These are phyloP conservation scores for Hoplias malabaricus DNA, from an alignment of 2,113 vertebrate genomes.

Conservation along the genomic window DNA sequence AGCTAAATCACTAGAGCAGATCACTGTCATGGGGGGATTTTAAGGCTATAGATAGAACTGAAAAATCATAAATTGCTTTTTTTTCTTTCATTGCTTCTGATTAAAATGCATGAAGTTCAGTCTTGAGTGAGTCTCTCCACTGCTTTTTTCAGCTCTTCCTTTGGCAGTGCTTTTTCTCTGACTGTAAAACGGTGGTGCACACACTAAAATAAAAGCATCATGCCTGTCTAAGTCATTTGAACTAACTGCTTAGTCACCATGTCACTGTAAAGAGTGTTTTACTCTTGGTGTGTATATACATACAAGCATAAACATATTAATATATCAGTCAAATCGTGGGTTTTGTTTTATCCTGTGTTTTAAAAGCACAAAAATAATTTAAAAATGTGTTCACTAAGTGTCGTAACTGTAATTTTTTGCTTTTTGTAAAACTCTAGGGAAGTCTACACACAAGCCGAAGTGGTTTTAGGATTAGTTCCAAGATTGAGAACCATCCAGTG, in stretches of 20 bases:
- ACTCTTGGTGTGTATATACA: conserved; percentile 72
- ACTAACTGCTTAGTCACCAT: conserved; percentile 86
- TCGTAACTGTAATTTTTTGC: conserved; percentile 86
- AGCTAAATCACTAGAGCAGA: conserved; percentile 55
- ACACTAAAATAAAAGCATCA: conserved; percentile 52
- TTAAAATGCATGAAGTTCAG: conserved; percentile 96
- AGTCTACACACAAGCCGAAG: conserved; percentile 75
- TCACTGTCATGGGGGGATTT: conserved; percentile 55
- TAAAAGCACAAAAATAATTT: conserved; percentile 85
- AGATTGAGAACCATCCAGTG: conserved; percentile 62
- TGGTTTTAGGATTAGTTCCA: conserved; percentile 82
- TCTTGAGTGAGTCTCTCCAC: conserved; percentile 81
- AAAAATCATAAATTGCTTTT: conserved; percentile 78
- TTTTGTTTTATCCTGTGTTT: conserved; percentile 80
- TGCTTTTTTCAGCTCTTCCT: conserved; percentile 77
- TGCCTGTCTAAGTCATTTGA: conserved; percentile 76
- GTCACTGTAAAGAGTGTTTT: conserved; percentile 83
- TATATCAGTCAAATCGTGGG: conserved; percentile 83
- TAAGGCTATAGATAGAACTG: conserved; percentile 62
- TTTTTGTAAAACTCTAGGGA: conserved; percentile 93
- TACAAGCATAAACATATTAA: conserved; percentile 64
- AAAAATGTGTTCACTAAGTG: conserved; percentile 80
- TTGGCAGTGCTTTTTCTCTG: conserved; percentile 87
- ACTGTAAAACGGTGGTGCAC: conserved; percentile 79
- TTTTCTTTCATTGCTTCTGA: conserved; percentile 83